Evolutionary conservation across 2,888 invertebrate species (phyloP), one percentile per base, ranked within the genome.

Genomic region (Drosophila koepferae): DNA sequence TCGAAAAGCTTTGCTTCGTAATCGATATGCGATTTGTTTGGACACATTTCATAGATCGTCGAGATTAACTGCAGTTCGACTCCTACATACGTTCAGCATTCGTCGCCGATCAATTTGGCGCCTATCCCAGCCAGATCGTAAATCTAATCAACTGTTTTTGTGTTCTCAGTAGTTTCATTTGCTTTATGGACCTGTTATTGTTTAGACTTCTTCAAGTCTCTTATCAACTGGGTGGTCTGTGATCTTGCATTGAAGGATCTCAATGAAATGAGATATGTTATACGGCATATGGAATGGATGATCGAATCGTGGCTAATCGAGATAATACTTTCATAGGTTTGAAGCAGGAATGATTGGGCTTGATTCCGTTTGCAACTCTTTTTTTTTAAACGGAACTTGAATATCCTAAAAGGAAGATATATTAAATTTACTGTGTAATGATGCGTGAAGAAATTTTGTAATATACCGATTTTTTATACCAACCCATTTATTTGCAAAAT

Each of bases 21-120:
- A 81, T 81, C 79, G 68, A 78, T 81, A 81, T 65, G 64, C 64
- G 63, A 81, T 81, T 78, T 68, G 79, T 78, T 61, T 59, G 14
- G 36, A 53, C 53, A 43, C 43, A 46, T 38, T 48, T 46, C 4
- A 12, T 38, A 58, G 60, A 61, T 62, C 51, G 20, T 16, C 38
- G 18, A 70, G 41, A 54, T 46, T 40, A 55, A 9, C 55, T 40
- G 40, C 20, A 40, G 40, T 7, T 0, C 20, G 18, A 23, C 69
- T 41, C 72, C 69, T 53, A 51, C 38, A 34, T 59, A 31, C 31
- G 16, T 20, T 16, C 46, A 28, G 4, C 40, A 14, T 20, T 20
- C n/a, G 38, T 18, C 61, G 49, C n/a, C 23, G 23, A 63, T 72
- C 34, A 41, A 20, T 4, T 49, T 72, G 77, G 77, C 77, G 77